A percentile compares a stretch with the other conserved stretches of the same genome.
Conservation (phyloP, 1,140 invertebrate species). For the Brachionus rotundiformis region DNA sequence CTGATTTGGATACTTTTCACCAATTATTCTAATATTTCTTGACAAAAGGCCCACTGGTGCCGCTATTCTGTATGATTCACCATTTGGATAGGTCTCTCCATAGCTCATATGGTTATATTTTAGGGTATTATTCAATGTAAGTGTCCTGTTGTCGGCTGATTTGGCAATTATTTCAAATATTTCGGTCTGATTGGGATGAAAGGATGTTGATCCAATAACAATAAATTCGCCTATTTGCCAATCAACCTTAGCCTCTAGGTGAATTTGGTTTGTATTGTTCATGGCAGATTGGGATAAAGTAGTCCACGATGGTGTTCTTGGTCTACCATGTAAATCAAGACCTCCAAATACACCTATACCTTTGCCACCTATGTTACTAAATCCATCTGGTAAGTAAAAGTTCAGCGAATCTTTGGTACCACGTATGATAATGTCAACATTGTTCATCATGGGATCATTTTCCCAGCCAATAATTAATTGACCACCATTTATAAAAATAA, state of each 20-base stretch:
- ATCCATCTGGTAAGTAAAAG: background rate
- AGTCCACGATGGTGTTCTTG: slow-evolving; percentile 14
- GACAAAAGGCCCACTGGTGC: slow-evolving; percentile 61
- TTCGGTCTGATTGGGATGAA: slow-evolving; percentile 16
- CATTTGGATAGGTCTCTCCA: background rate
- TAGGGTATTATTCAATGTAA: background rate
- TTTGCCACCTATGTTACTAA: background rate
- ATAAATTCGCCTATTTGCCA: slow-evolving; percentile 55
- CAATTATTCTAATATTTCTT: slow-evolving; percentile 59
- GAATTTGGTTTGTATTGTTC: background rate
- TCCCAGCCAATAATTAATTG: slow-evolving; percentile 57
- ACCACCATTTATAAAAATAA: slow-evolving; percentile 58
- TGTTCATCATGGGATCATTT: slow-evolving; percentile 45
- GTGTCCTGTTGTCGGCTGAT: background rate
- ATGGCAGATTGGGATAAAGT: background rate
- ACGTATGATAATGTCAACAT: slow-evolving; percentile 55
- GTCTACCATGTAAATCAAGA: slow-evolving; percentile 38
- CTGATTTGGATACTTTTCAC: slow-evolving; percentile 56
- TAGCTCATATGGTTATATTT: background rate
- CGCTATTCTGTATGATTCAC: slow-evolving; percentile 53
- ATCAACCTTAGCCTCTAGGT: slow-evolving; percentile 47
- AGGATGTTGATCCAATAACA: background rate
- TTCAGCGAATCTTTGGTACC: slow-evolving; percentile 55
- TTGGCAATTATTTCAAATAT: slow-evolving; percentile 22
- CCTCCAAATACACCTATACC: slow-evolving; percentile 44